Evolutionary conservation across 2,888 invertebrate species (phyloP), one percentile per base, ranked within the genome.

Genomic region (Chrysolina oricalcia): DNA sequence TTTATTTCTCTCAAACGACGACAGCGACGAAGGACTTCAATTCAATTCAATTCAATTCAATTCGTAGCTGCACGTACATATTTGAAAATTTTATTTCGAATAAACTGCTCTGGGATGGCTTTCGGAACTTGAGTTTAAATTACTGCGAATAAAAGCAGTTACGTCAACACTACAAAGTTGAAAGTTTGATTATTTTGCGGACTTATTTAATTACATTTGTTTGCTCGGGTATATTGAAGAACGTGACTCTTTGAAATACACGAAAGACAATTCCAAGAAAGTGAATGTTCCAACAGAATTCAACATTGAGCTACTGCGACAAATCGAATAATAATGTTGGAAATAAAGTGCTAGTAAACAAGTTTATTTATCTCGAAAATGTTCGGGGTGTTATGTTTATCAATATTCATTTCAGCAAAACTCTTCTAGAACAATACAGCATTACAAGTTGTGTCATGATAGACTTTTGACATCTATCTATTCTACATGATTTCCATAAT

Each of bases 121-220:
- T 48, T 53, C 21, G 10, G 53, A 53, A 21, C 9, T 19, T 35
- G n/a, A 35, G 35, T 59, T 23, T 15, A 59, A 35, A 59, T 35
- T 59, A 35, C 35, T 35, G n/a, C n/a, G 35, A 46, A 67, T 67
- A 23, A 19, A 48, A 50, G 48, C n/a, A 19, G 27, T 67, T 50
- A 13, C 43, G 48, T 35, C 67, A 23, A 67, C 67, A 67, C 35
- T 21, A 53, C 68, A 53, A 56, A 68, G 53, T 68, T 27, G 40
- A 40, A 48, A 19, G 68, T 68, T 68, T 53, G 68, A 67, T 67
- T 68, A 68, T 68, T 27, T 63, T 53, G 17, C 40, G 19, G 68
- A 48, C 53, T 68, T n/a, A 68, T 53, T 53, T 53, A 53, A 68
- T 67, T 67, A 67, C 67, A 35, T 40, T 68, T 68, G 68, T 68